Evolutionary conservation across 1,140 invertebrate species (phyloP), one percentile per base, ranked within the genome.

Genomic region (Anastatus disparis): DNA sequence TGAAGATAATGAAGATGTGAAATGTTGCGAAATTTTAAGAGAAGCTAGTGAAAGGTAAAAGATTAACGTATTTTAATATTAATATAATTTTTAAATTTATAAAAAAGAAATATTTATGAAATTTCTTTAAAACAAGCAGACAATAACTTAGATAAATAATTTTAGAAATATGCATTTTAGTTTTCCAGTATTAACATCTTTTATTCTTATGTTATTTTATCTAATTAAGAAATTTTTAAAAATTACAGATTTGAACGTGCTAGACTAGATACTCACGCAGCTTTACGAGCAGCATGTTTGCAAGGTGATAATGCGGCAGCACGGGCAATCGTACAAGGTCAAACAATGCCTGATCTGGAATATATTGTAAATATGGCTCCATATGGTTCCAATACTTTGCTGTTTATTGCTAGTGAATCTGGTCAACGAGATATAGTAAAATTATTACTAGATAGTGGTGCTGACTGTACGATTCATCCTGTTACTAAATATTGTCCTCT

Each of bases 401-500:
- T 97, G 22, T 97, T 94, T 81, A 90, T 92, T 38, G 92, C 94
- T 17, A 92, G 92, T 79, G 94, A 96, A 84, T 89, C 91, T 69
- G 96, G 96, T 0, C 90, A 92, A 71, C 90, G 91, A 53, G 91
- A 93, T 52, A 91, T 97, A 22, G 95, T 96, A 0, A 87, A 91
- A 58, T 82, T 94, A 6, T 85, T 99, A 26, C 79, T 99, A 35
- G 91, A 93, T 13, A 86, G 92, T 65, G 93, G 94, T 10, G 95
- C 95, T 0, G 95, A 97, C 86, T 94, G 93, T 10, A 88, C 94
- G 40, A 91, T 91, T 38, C 95, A 98, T 87, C 91, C 94, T 8
- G 91, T 95, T 8, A 97, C 95, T 1, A 93, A 94, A 77, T 96
- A 98, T 82, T 95, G 95, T 7, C 95, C 97, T 0, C 85, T 99